Percentiles rank a stretch among this genome's conserved stretches.
Conservation (phyloP, 2,797 vertebrate genomes). For the Sphaeramia orbicularis region DNA sequence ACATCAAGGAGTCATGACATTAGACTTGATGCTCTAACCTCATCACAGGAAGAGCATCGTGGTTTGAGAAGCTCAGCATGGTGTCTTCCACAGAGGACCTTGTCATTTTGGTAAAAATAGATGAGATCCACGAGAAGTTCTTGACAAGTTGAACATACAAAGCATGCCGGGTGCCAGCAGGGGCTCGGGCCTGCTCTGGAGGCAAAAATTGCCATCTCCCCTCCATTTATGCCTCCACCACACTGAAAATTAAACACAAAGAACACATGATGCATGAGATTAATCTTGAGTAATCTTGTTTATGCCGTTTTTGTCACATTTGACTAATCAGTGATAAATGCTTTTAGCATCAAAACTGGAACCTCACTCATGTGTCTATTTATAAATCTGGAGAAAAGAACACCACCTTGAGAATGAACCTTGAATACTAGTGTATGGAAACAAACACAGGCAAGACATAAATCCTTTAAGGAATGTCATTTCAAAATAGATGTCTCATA, state of each 20-base stretch:
- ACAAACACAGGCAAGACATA: slow-evolving; percentile 2
- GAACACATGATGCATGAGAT: slow-evolving; percentile 38
- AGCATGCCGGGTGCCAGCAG: slow-evolving; percentile 97
- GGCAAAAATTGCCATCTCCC: slow-evolving; percentile 95
- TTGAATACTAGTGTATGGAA: background rate
- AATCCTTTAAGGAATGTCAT: slow-evolving; percentile 7
- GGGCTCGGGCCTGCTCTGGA: slow-evolving; percentile 92
- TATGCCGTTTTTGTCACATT: slow-evolving; percentile 1
- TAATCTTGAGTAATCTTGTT: slow-evolving; percentile 14
- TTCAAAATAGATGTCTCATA: slow-evolving; percentile 20
- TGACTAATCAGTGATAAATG: background rate
- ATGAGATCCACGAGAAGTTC: slow-evolving; percentile 97
- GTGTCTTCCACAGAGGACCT: slow-evolving; percentile 95
- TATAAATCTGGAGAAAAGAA: slow-evolving; percentile 2
- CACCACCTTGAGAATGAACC: slow-evolving; percentile 21
- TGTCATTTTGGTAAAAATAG: slow-evolving; percentile 96
- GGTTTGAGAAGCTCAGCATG: slow-evolving; percentile 96
- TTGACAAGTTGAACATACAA: slow-evolving; percentile 91
- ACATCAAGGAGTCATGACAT: too few species aligned
- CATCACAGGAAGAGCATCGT: slow-evolving; percentile 94
- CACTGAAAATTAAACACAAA: slow-evolving; percentile 73
- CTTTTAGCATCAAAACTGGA: background rate
- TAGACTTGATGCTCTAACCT: slow-evolving; percentile 53
- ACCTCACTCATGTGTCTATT: background rate
- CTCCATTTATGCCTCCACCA: slow-evolving; percentile 88